Evolutionary conservation across 1,140 invertebrate genomes (phyloP).

Genomic region (Caenorhabditis brenneri): DNA sequence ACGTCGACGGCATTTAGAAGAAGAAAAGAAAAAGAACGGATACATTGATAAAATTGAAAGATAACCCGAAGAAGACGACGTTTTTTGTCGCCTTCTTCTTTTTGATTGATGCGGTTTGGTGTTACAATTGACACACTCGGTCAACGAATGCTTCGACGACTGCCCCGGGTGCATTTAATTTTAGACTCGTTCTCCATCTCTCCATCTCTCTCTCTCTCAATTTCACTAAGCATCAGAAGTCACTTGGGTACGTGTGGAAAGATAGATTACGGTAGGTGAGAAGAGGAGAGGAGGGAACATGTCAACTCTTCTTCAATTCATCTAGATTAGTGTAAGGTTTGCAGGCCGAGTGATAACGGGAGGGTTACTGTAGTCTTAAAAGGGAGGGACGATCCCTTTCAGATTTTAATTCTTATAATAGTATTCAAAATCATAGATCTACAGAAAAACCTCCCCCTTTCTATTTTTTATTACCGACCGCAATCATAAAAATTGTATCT

Average conservation of each 20-base stretch:
- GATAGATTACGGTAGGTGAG: neutral
- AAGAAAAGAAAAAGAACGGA: neutral
- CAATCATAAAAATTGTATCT: too few relatives aligned
- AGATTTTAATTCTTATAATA: too few relatives aligned
- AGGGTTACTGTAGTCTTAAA: too few relatives aligned
- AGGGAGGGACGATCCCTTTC: too few relatives aligned
- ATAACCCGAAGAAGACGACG: neutral
- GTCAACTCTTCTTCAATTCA: too few relatives aligned
- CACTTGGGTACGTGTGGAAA: neutral
- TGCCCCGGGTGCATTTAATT: slow-evolving; percentile 27
- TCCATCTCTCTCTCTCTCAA: too few relatives aligned
- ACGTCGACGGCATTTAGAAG: neutral
- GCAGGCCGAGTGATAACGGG: too few relatives aligned
- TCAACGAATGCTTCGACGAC: neutral
- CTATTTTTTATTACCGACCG: too few relatives aligned
- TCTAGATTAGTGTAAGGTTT: too few relatives aligned
- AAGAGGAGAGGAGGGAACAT: neutral
- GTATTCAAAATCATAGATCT: too few relatives aligned
- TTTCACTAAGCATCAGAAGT: neutral
- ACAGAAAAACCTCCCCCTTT: too few relatives aligned
- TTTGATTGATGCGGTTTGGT: slow-evolving; percentile 24
- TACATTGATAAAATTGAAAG: neutral
- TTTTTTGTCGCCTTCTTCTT: neutral
- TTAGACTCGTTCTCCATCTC: too few relatives aligned
- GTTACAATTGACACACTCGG: slow-evolving; percentile 3